Evolutionary conservation across 2,113 vertebrate species (phyloP), one percentile per base, ranked within the genome.

Genomic region (Poeciliopsis turrubarensis): DNA sequence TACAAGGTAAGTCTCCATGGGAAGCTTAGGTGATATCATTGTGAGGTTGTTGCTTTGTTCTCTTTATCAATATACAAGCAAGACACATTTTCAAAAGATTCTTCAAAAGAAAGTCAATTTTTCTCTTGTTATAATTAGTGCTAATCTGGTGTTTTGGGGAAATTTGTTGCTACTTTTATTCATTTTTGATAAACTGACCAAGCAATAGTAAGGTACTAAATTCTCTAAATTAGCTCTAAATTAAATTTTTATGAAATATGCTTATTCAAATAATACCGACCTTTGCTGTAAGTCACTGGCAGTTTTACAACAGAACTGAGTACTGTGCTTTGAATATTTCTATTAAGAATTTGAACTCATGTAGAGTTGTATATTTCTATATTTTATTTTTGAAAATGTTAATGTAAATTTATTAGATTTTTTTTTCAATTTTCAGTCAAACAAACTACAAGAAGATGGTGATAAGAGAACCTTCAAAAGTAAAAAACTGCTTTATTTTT

Each of bases 1-100:
- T 2, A 25, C 76, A 87, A 80, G 73, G 73, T 87, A 81, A 17
- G 12, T 66, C 30, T 34, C 27, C 15, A 17, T 3, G 3, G 29
- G 25, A 51, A 54, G 17, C 68, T 12, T 72, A 37, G 34, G 15
- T 72, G 78, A 67, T 14, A 10, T 31, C 22, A 54, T 3, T 8
- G n/a, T 54, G 51, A 25, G 51, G 51, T 25, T 8, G 8, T 57
- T 22, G 51, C 22, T 10, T 57, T 57, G 51, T n/a, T 9, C 7
- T 57, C 22, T 25, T 57, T 57, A n/a, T 57, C 10, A 57, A 57
- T 25, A 25, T 1, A 54, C 15, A 54, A n/a, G 25, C 51, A 57
- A 25, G 9, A n/a, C 51, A 57, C 22, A n/a, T 57, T 57, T n/a
- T 57, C 9, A 57, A 25, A 57, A 57, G n/a, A 57, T 57, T 57